Conservation (phyloP, 2,113 vertebrate genomes). For the Centropus bengalensis region DNA sequence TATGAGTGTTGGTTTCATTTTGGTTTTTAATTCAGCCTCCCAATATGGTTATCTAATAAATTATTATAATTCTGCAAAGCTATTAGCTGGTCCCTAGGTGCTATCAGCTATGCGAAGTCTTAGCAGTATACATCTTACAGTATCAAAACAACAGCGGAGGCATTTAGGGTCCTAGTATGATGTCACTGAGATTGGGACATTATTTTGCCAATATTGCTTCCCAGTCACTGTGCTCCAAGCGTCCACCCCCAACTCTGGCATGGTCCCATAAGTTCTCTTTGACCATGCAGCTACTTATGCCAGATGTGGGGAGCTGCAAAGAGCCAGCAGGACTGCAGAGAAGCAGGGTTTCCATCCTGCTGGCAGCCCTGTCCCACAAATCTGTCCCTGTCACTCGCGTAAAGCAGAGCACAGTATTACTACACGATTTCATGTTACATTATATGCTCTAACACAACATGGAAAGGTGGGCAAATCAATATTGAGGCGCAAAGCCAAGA, state of each 20-base stretch:
- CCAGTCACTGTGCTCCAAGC: neutral
- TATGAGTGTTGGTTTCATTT: neutral
- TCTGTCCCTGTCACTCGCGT: neutral
- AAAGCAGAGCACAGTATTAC: neutral
- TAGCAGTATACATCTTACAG: neutral
- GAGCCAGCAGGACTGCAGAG: neutral
- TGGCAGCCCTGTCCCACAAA: neutral
- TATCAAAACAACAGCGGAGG: neutral
- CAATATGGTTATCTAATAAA: neutral
- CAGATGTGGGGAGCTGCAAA: neutral
- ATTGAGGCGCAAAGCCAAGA: neutral
- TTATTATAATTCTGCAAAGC: neutral
- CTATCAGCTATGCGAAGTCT: neutral
- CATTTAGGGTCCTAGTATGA: too few species aligned
- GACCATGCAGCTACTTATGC: fast-evolving
- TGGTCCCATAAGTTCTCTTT: fast-evolving
- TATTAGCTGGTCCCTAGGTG: neutral
- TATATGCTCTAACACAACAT: neutral
- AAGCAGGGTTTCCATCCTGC: neutral
- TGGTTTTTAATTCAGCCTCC: neutral
- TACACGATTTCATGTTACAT: fast-evolving
- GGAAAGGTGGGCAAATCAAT: neutral
- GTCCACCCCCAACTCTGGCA: neutral
- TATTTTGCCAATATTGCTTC: neutral
- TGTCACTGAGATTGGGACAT: neutral